A percentile compares a stretch with the other conserved stretches of the same genome.
phyloP scores from a whole-genome alignment of 1,140 invertebrate genomes.

The Aphis gossypii region DNA sequence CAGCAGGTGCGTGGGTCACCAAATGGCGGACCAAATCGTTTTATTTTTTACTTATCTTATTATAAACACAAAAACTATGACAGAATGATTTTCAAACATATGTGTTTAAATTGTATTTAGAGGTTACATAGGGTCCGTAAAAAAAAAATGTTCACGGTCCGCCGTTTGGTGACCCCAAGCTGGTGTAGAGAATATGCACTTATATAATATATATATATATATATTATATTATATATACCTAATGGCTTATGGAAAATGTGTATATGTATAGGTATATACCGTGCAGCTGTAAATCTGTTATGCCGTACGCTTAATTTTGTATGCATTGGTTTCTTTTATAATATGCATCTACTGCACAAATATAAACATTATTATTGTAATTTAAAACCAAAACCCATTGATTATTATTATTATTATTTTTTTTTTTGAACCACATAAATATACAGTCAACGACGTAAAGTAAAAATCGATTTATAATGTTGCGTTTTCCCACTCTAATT shows the following conservation, averaged over 20 bases:
- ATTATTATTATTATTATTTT: background rate
- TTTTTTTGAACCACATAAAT: slow-evolving; percentile 25
- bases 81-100: background rate
- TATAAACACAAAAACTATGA: background rate
- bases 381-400: slow-evolving; percentile 3
- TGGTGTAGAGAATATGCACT: background rate
- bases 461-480: slow-evolving; percentile 43
- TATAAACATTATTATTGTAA: slow-evolving; percentile 12
- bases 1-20: background rate
- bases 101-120: background rate
- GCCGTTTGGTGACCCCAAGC: background rate
- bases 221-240: too few species aligned
- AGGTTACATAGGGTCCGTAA: background rate
- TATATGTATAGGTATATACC: background rate
- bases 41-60: slow-evolving; percentile 3
- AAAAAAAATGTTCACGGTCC: background rate
- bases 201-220: background rate
- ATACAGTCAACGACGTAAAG: background rate
- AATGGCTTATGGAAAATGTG: background rate
- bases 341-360: background rate
- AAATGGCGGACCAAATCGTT: background rate
- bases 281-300: background rate
- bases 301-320: background rate
- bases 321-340: slow-evolving; percentile 4
- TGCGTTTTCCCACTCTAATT: slow-evolving; percentile 12